Percentiles rank a stretch among this genome's conserved stretches.
phyloP scores from a whole-genome alignment of 1,140 invertebrate genomes.

The Drosophila lowei region DNA sequence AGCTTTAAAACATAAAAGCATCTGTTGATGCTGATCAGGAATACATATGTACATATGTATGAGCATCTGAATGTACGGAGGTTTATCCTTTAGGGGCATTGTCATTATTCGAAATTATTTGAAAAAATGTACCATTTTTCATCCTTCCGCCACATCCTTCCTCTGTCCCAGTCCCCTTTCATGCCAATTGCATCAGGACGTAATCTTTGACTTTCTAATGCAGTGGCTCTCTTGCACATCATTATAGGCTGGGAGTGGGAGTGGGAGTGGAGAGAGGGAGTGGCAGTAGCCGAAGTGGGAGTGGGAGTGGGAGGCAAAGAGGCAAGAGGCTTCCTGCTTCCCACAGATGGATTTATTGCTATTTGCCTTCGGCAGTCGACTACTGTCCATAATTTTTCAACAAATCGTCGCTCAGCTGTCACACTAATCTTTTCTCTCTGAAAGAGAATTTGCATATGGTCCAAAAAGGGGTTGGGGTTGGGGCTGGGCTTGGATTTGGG shows the following conservation, averaged over 20 bases:
- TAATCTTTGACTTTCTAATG: conserved; percentile 56
- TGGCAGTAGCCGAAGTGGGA: conserved; percentile 28
- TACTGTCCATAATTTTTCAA: conserved; percentile 81
- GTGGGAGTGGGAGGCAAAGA: conserved; percentile 32
- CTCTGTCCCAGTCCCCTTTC: conserved; percentile 4
- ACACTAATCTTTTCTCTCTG: conserved; percentile 67
- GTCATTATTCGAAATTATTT: too few relatives aligned
- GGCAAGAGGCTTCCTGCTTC: conserved; percentile 33
- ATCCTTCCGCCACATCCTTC: neutral
- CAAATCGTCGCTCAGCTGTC: conserved; percentile 80
- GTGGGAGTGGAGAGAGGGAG: conserved; percentile 19
- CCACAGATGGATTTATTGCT: conserved; percentile 60
- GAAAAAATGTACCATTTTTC: neutral
- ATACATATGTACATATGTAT: too few relatives aligned
- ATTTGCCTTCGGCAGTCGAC: conserved; percentile 64
- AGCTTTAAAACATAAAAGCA: too few relatives aligned
- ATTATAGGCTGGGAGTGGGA: conserved; percentile 24
- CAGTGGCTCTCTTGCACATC: conserved; percentile 51
- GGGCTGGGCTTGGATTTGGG: conserved; percentile 29
- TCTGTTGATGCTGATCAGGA: too few relatives aligned
- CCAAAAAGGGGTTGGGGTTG: conserved; percentile 37
- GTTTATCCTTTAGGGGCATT: too few relatives aligned
- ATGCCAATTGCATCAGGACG: conserved; percentile 46
- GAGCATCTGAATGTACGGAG: too few relatives aligned
- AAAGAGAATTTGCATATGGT: conserved; percentile 70